phyloP scores from a whole-genome alignment of 1,140 invertebrate genomes.

The Daktulosphaira vitifoliae region DNA sequence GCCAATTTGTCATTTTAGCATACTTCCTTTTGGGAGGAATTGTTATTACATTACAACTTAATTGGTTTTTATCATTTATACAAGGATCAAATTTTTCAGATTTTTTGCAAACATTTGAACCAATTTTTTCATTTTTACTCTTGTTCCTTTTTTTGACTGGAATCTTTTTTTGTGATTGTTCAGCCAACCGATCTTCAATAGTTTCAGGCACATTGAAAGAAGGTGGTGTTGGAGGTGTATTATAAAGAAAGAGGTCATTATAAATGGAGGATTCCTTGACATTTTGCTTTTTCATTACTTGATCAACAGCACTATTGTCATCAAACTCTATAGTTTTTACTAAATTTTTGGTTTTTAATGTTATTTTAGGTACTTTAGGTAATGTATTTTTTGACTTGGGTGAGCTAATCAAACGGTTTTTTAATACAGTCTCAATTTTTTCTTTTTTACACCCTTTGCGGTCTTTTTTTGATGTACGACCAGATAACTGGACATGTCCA shows the following conservation, averaged over 20 bases:
- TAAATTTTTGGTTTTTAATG: conserved; percentile 20
- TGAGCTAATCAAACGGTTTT: conserved; percentile 40
- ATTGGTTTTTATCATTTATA: conserved; percentile 1
- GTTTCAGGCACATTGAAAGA: neutral
- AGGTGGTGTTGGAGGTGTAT: conserved; percentile 4
- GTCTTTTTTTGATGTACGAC: conserved; percentile 49
- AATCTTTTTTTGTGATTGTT: neutral
- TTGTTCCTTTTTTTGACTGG: conserved; percentile 7
- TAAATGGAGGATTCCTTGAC: neutral
- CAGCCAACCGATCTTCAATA: neutral
- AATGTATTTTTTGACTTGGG: conserved; percentile 37
- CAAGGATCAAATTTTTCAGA: conserved; percentile 11
- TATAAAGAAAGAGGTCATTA: neutral
- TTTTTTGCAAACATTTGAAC: neutral
- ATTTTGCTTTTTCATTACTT: neutral
- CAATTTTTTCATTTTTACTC: conserved; percentile 5
- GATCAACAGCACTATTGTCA: neutral
- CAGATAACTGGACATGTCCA: conserved; percentile 47
- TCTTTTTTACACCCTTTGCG: conserved; percentile 47
- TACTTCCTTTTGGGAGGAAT: conserved; percentile 36
- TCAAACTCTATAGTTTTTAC: conserved; percentile 34
- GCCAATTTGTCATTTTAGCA: conserved; percentile 37
- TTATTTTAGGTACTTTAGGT: conserved; percentile 18
- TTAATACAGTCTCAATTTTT: conserved; percentile 42
- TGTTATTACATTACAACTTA: conserved; percentile 33